Percentiles rank a stretch among this genome's conserved stretches.
These are phyloP conservation scores for Parotia lawesii DNA, from an alignment of 2,113 vertebrate species.

Conservation along the genomic window DNA sequence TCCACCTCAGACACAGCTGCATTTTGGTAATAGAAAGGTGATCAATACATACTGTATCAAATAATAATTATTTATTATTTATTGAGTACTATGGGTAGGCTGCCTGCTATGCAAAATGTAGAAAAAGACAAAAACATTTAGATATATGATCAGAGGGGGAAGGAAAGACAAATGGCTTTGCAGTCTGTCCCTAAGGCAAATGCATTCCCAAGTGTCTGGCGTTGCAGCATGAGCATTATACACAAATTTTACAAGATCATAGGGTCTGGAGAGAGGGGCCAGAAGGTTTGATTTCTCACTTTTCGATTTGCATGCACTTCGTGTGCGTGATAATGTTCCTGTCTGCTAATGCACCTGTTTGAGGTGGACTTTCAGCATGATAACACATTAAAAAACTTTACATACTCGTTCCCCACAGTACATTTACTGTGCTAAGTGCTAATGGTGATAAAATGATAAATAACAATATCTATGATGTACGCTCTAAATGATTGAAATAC, in stretches of 20 bases:
- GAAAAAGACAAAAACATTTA: not conserved
- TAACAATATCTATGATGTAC: not conserved
- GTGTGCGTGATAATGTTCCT: not conserved
- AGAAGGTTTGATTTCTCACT: not conserved
- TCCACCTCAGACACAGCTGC: not conserved
- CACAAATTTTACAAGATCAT: not conserved
- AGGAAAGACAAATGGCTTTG: not conserved
- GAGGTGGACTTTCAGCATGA: not conserved
- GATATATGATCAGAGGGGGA: not conserved
- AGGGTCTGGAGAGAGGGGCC: not conserved
- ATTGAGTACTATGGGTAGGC: not conserved
- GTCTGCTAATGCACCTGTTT: not conserved
- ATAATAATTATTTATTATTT: constrained; percentile 47
- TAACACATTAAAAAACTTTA: not conserved
- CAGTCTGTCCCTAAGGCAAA: not conserved
- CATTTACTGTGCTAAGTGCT: not conserved
- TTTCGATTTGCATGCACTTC: not conserved
- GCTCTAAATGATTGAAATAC: not conserved
- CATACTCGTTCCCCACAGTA: not conserved
- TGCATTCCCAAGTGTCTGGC: not conserved
- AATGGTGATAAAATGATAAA: not conserved
- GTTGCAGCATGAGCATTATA: not conserved
- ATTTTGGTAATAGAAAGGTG: not conserved
- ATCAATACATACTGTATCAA: constrained; percentile 29
- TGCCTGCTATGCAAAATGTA: not conserved